Evolutionary conservation across 1,140 invertebrate species (phyloP).

Genomic region (Acromyrmex echinatior): DNA sequence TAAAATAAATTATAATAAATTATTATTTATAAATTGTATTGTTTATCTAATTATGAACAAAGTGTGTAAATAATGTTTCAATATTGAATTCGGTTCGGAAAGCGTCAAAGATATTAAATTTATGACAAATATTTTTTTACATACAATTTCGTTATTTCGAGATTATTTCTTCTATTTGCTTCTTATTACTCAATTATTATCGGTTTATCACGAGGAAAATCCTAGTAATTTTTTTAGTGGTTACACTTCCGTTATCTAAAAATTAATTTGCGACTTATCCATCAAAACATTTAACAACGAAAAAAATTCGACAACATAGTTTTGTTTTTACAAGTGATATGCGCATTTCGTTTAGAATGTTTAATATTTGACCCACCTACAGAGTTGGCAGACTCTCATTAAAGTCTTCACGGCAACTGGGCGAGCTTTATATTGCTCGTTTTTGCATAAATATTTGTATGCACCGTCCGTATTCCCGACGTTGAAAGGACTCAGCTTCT

Average conservation of each 20-base stretch:
- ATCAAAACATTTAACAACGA: not conserved
- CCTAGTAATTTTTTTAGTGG: not conserved
- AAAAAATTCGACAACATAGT: not conserved
- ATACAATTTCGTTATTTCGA: not conserved
- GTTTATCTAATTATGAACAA: not conserved
- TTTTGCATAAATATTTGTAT: constrained; percentile 51
- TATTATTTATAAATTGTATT: constrained; percentile 9
- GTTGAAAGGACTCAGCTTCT: not conserved
- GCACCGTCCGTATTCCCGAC: constrained; percentile 10
- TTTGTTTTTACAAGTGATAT: not conserved
- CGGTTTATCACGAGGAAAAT: not conserved
- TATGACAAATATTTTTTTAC: not conserved
- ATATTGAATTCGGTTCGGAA: not conserved
- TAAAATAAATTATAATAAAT: not conserved
- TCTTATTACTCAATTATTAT: not conserved
- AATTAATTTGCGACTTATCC: not conserved
- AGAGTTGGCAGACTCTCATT: constrained; percentile 12
- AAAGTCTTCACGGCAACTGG: constrained; percentile 6
- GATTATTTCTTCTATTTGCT: not conserved
- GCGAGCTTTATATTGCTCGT: constrained; percentile 4
- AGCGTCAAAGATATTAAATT: not conserved
- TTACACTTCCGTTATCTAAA: not conserved
- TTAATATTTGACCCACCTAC: constrained; percentile 22
- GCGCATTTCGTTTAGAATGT: not conserved
- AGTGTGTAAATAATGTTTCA: not conserved